Conservation (phyloP, 2,113 vertebrate genomes). For the Smithornis capensis region DNA sequence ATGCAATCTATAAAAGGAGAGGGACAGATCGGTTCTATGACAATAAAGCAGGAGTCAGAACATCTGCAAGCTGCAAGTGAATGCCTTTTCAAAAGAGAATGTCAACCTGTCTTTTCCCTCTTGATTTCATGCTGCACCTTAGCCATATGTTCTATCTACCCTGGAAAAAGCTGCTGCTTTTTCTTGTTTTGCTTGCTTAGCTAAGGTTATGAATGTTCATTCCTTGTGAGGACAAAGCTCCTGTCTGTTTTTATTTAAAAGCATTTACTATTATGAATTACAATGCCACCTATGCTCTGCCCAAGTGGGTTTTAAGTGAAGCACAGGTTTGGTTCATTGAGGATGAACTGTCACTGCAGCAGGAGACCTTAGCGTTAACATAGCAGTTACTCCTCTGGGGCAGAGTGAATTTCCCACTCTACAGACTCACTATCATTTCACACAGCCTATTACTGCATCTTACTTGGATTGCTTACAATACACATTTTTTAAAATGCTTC, state of each 20-base stretch:
- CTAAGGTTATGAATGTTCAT: neutral
- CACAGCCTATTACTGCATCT: neutral
- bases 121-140: neutral
- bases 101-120: neutral
- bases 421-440: neutral
- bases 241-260: neutral
- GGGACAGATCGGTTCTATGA: neutral
- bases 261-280: neutral
- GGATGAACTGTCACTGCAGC: neutral
- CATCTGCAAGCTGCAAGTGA: neutral
- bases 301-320: neutral
- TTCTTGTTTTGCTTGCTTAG: neutral
- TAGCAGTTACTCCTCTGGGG: fast-evolving
- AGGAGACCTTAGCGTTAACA: neutral
- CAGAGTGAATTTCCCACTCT: neutral
- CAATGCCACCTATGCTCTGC: neutral
- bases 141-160: neutral
- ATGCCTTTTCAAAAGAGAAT: neutral
- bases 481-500: neutral
- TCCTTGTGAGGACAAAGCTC: neutral
- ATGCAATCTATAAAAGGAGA: neutral
- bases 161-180: neutral
- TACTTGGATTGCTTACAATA: neutral
- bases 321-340: neutral
- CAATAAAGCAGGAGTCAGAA: neutral